Conservation (phyloP, 1,140 invertebrate genomes). For the Tetramorium parvispinum region DNA sequence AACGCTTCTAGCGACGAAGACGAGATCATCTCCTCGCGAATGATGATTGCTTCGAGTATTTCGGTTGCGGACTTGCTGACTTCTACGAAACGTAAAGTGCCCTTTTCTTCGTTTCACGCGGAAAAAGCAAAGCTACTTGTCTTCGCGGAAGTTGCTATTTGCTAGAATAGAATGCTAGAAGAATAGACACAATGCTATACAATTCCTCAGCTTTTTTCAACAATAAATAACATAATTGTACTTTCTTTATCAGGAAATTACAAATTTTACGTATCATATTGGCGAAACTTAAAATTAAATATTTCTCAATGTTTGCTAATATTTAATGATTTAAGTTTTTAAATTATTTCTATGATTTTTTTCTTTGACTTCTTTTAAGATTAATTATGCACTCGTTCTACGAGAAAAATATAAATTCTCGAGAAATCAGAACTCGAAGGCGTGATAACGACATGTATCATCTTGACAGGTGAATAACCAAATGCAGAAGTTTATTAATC, state of each 20-base stretch:
- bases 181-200: too few species aligned
- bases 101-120: not conserved
- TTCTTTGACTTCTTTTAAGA: not conserved
- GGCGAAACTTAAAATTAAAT: not conserved
- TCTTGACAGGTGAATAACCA: conserved; percentile 1
- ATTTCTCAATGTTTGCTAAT: not conserved
- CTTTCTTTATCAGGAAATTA: not conserved
- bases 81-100: conserved; percentile 21
- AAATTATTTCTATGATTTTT: not conserved
- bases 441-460: not conserved
- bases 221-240: not conserved
- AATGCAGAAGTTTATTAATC: not conserved
- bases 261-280: not conserved
- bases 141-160: not conserved
- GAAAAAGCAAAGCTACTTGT: not conserved
- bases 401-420: not conserved
- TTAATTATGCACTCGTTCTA: not conserved
- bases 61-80: not conserved
- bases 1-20: not conserved
- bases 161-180: not conserved
- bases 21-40: not conserved
- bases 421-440: not conserved
- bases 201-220: not conserved
- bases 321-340: not conserved
- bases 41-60: conserved; percentile 19